Evolutionary conservation across 2,113 vertebrate genomes (phyloP), one percentile per base, ranked within the genome.

Genomic region (Eulemur macaco): DNA sequence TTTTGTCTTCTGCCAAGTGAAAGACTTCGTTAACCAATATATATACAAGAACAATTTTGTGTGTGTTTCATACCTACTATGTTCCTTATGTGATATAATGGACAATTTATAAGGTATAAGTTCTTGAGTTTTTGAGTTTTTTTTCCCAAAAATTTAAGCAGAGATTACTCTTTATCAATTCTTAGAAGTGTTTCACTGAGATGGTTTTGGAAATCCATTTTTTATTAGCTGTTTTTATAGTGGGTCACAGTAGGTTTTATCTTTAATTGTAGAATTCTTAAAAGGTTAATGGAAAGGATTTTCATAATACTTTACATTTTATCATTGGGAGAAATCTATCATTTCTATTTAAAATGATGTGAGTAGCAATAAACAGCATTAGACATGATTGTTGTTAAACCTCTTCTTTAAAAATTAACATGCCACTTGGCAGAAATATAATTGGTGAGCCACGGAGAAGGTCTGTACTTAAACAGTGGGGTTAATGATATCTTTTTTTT

Each of bases 401-500:
- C 54, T 94, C 80, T 63, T 96, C 81, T 96, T 95, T 25, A 69
- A 80, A 92, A 96, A 94, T 89, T 91, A 94, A 54, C 78, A n/a
- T 83, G 69, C 81, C 50, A 58, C 81, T 94, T 96, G 88, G 86
- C 81, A 96, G 91, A 85, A 90, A 50, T 96, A 27, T 71, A 94
- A 96, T 96, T 95, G 86, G 31, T 71, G 58, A 95, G 47, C 71
- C n/a, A 20, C 18, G 86, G 64, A 92, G 93, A 95, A 96, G 81
- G 31, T 94, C 86, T 92, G 71, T 89, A 81, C 66, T 92, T 95
- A 88, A 96, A 90, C 42, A 91, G 84, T 45, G 84, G 89, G 87
- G 96, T 96, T 98, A 98, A 96, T 97, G 90, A 39, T 88, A 31
- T 77, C 64, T 80, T 80, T 92, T 78, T 58, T 37, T 64, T 20